phyloP scores from a whole-genome alignment of 2,888 invertebrate genomes.

The Ophioninae sp. region DNA sequence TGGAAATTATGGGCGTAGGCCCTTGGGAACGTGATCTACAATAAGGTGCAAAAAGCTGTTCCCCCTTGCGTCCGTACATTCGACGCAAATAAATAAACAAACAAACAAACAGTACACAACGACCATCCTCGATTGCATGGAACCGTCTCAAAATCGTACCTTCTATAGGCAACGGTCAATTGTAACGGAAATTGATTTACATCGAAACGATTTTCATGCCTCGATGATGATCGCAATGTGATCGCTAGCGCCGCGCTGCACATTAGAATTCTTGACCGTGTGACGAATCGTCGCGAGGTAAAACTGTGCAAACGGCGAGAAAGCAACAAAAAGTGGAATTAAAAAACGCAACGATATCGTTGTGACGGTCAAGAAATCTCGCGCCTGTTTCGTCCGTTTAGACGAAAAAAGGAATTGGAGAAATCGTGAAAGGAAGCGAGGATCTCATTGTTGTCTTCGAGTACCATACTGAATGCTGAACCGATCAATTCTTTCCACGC shows the following conservation, averaged over 20 bases:
- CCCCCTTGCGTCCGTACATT: constrained; percentile 2
- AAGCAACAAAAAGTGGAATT: background rate
- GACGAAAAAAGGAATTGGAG: constrained; percentile 46
- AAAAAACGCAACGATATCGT: background rate
- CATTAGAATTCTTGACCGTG: constrained; percentile 73
- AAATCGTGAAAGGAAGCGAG: background rate
- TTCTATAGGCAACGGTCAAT: background rate
- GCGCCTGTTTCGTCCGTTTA: constrained; percentile 72
- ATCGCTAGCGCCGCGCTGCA: constrained; percentile 75
- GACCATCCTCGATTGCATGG: constrained; percentile 16
- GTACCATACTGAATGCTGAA: background rate
- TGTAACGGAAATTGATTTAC: background rate
- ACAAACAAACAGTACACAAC: constrained; percentile 18
- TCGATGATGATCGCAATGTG: constrained; percentile 63
- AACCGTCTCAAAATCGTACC: background rate
- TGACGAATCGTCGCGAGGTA: constrained; percentile 2
- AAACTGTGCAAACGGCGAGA: background rate
- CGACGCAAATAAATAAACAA: constrained; percentile 27
- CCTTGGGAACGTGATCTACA: constrained; percentile 70
- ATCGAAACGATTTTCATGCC: background rate
- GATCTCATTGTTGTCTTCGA: background rate
- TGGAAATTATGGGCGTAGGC: constrained; percentile 70
- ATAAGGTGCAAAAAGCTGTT: constrained; percentile 39
- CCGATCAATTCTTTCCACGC: background rate
- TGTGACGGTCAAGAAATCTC: constrained; percentile 75